Base-by-base conservation (phyloP, 2,888 invertebrate genomes). In the Anorthoa munda region DNA sequence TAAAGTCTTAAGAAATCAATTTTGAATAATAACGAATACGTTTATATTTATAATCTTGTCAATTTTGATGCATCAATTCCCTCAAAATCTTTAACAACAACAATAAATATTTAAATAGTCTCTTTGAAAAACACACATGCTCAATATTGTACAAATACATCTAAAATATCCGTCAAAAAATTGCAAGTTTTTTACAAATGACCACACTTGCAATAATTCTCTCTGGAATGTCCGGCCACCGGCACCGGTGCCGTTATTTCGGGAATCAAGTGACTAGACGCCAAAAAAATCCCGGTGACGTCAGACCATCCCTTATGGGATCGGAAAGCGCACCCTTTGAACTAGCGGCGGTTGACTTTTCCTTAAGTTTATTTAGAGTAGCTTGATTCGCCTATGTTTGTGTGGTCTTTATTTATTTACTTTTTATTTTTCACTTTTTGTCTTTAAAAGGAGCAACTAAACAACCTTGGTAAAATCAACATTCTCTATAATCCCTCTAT, bases 221-320 rank as follows among this genome's bases (percentile, higher is more conserved):
- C 59, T 63, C 21, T 72, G 67, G 60, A 73, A 81, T 64, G 51
- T 67, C 83, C 80, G 56, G 66, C 81, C 65, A 63, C 21, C 60
- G 53, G 39, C 39, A 39, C 23, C 61, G 46, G 46, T 73, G 68
- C 83, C 79, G 87, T 85, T 86, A 81, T 78, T 79, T 83, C 63
- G 72, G 80, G 87, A 81, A 84, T 85, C 73, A 66, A 65, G 66
- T 76, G 67, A 74, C 80, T 78, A 77, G 68, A 72, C 56, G 71
- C 66, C 67, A 58, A 79, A 81, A 84, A 76, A 83, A 77, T 68
- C 71, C 82, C 69, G 55, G 71, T 91, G 90, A 90, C 89, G 89
- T 90, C 89, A 90, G 77, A 48, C 60, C 84, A 86, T 83, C 87
- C 88, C 85, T 82, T 81, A 50, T 75, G 73, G 59, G 72, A 78